Evolutionary conservation across 2,113 vertebrate species (phyloP), one percentile per base, ranked within the genome.

Genomic region (Pollachius pollachius): DNA sequence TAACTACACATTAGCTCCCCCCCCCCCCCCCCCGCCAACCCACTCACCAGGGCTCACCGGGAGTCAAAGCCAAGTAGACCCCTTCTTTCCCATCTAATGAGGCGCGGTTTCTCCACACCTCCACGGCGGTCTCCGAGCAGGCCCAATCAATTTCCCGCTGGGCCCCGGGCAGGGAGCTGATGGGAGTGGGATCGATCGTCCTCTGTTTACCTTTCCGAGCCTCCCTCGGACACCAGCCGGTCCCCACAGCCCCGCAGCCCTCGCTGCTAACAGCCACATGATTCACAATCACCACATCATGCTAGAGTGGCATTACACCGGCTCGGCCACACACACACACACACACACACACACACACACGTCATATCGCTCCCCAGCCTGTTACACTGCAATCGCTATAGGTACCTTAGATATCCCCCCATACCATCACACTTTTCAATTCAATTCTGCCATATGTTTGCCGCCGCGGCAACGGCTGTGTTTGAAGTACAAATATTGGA

Each of bases 141-240:
- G 59, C 77, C 80, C 62, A 82, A 80, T 75, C 85, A 88, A 83
- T 88, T 82, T 81, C 80, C 72, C 60, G 56, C 74, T 48, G 1
- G 72, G 75, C 82, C 87, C 87, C 82, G 62, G 75, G 88, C 89
- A 88, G 80, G 84, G 82, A 86, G 72, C 81, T 90, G 86, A 88
- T 86, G 87, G 89, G 84, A 84, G 78, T 72, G 67, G 75, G 85
- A 92, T 92, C 90, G 89, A 93, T 92, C 88, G 68, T 84, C 81
- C 77, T 81, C 81, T 85, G 86, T 88, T 88, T 89, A 85, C 81
- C 73, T 85, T 79, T 73, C 75, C 77, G 3, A 23, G 73, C 64
- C 74, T 70, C 61, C 61, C 78, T 66, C 68, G 71, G 74, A 80
- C 80, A 77, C 77, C 69, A 73, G 70, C 30, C 30, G 30, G 30